Evolutionary conservation across 1,140 invertebrate genomes (phyloP), one percentile per base, ranked within the genome.

Genomic region (Scaptomyza graminum): DNA sequence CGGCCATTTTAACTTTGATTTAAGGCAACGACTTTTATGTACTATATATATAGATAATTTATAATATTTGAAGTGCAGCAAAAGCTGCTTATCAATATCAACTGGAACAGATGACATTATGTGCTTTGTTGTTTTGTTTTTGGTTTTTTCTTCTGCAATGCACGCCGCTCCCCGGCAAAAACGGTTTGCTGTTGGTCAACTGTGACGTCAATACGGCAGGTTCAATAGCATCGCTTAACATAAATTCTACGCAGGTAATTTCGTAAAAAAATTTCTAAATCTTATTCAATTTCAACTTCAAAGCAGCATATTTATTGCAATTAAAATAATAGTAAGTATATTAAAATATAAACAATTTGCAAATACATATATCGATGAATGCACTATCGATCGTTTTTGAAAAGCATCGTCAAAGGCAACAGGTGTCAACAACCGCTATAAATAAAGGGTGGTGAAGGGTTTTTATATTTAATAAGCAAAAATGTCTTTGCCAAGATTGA

Each of bases 401-500:
- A 22, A 28, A 16, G 25, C 28, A 34, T 31, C 37, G 41, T 31
- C 4, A 44, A 8, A 9, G 3, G 16, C 18, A 34, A 44, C 25
- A 44, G 47, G 41, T 44, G 41, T 39, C 57, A 62, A 51, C 37
- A 68, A 62, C 34, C 51, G 51, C 34, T 56, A 34, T 25, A 50
- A 62, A 16, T 49, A 61, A 44, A 61, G n/a, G 7, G 25, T 46
- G 4, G n/a, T 11, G 44, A 34, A 50, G 13, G 7, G 15, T 9
- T 22, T 18, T 7, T 13, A 1, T 15, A 31, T 18, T 7, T 12
- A 51, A 22, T 44, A 28, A 1, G 9, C 18, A 46, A 51, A n/a
- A 3, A 69, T 69, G 66, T 69, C 66, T 25, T 13, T 69, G 12
- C 52, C 43, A 5, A 69, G 54, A 57, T n/a, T 69, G 4, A 57